Base-by-base conservation (phyloP, 1,140 invertebrate species). In the Olivierus martensii region DNA sequence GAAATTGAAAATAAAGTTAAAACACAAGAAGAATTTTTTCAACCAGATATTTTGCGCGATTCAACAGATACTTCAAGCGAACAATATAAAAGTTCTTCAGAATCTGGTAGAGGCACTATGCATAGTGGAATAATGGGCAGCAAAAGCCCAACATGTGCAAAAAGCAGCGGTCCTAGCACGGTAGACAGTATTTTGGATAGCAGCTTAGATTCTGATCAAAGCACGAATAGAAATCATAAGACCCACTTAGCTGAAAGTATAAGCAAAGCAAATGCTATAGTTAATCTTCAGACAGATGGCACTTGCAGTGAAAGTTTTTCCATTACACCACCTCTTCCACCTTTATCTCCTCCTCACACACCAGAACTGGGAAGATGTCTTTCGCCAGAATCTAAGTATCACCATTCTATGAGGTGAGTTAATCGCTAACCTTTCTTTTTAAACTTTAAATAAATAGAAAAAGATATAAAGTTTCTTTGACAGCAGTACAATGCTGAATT, bases 321-420 rank as follows among this genome's bases (percentile, higher is more conserved):
- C 4, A 77, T 82, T 56, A 84, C 82, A 1, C 83, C 81, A 2
- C 83, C 82, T 3, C 68, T 86, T 39, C 83, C 83, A 9, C 83
- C 84, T 7, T 65, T 84, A 3, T 83, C 82, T 5, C 82, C 81
- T 3, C 75, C 75, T 47, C 71, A 66, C 17, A 75, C 73, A 59
- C 71, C 74, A 34, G 63, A 42, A 18, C 42, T 41, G 2, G 59
- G 65, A 17, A 60, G 53, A 18, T 45, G 51, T 38, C 41, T 49
- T 55, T 60, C 61, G 2, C 60, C 63, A 41, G 22, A 55, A 46
- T 35, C 55, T 15, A 52, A 63, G 46, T 58, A 61, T 37, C 58
- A 58, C 14, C 42, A 58, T 14, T 63, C 62, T 11, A 55, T 58
- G 48, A 62, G 62, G 62, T 63, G 46, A 18, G 18, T 52, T 18